Base-by-base conservation (phyloP, 2,797 vertebrate genomes). In the Urosaurus nigricauda region DNA sequence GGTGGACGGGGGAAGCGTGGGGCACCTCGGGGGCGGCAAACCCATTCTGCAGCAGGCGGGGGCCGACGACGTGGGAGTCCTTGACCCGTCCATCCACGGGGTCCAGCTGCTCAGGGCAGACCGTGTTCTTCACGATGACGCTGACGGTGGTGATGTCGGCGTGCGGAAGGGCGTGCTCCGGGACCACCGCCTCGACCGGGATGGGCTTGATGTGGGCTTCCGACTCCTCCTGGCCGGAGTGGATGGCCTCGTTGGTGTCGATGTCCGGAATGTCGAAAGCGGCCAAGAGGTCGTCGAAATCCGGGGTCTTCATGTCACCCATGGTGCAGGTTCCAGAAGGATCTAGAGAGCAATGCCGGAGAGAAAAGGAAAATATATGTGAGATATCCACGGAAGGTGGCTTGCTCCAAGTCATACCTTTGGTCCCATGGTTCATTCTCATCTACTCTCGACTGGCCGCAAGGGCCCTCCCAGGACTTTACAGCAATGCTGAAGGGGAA, bases 261-360 rank as follows among this genome's bases (percentile, higher is more conserved):
- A 99, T 98, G 91, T 99, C 99, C 0, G 99, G 99, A 88, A 99
- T 99, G 94, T 99, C 99, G 51, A 99, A 99, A 1, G 99, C 99
- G 75, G 99, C 99, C 95, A 99, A 94, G 4, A 99, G 97, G 96
- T 99, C 99, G 14, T 99, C 98, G 4, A 99, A 99, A 93, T 99
- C 99, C 19, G 99, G 99, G n/a, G 99, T 99, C 93, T 99, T 99
- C 99, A 99, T 99, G 97, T 99, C 99, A 94, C 98, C 99, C 99
- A 99, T 99, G 92, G 96, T 96, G 96, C 93, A 94, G 93, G 84
- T 4, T 0, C 0, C 0, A 13, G 86, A 21, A 60, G 47, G 56
- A 47, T 0, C 80, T 92, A 71, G 2, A 87, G 17, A 7, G 5
- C 3, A 32, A 51, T 0, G 32, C 6, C 2, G 6, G 16, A 8